Evolutionary conservation across 2,113 vertebrate genomes (phyloP), one percentile per base, ranked within the genome.

Genomic region (Dicerorhinus sumatrensis): DNA sequence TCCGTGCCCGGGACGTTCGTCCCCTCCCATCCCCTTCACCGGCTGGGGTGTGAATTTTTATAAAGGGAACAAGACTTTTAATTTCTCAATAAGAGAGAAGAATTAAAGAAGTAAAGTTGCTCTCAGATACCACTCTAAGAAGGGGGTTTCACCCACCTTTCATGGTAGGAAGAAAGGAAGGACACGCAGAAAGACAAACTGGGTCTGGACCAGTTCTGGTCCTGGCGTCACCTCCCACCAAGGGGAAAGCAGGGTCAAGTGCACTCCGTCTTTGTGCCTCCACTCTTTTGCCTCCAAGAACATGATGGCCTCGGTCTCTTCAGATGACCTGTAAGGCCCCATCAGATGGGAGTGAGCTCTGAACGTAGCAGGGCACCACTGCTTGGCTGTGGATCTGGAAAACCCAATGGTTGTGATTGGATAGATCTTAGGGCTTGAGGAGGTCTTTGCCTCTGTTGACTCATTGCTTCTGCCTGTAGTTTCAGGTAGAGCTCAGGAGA

Each of bases 41-140:
- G 58, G 63, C 58, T 31, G 8, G 31, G 12, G 12, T 27, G 17
- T 29, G 9, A 17, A 8, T 54, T 42, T 75, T 48, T 65, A 70
- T 39, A 23, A 88, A 88, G 39, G 54, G 33, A 54, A 46, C 3
- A 67, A 67, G 27, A 72, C 21, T 23, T 88, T 60, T 83, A 58
- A 72, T 72, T 89, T 81, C 72, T 21, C 54, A 76, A 2, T 67
- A 54, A 83, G 27, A 93, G 76, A 82, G 27, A n/a, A 73, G 69
- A 90, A 73, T 31, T 62, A 25, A 89, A 84, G 83, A 54, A 42
- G 27, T 33, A 27, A 94, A 69, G 8, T 63, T 16, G 2, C 73
- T 60, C 86, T 81, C 18, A 51, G 60, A 48, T 67, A 29, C 60
- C 29, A 16, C n/a, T 51, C 36, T 6, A 13, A 86, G 39, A 48